phyloP scores from a whole-genome alignment of 2,888 invertebrate species.

The Stratiomys singularior region DNA sequence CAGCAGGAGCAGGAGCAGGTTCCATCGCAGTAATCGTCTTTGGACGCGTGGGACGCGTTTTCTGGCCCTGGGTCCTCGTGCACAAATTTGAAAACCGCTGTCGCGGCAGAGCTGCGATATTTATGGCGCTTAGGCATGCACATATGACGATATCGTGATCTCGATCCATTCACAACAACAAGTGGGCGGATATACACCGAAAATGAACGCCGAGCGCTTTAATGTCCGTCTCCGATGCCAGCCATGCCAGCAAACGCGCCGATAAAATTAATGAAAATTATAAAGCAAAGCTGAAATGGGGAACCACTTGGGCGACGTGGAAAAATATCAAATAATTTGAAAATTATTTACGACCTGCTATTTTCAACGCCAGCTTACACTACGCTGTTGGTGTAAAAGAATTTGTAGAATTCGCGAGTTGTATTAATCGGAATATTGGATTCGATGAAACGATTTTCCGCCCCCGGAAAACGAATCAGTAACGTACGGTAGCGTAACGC shows the following conservation, averaged over 20 bases:
- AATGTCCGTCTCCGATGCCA: constrained; percentile 16
- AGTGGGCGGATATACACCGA: constrained; percentile 29
- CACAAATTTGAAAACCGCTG: too few species aligned
- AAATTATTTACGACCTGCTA: constrained; percentile 20
- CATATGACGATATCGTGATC: constrained; percentile 42
- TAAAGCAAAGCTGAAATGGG: constrained; percentile 2
- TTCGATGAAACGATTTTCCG: neutral
- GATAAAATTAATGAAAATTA: neutral
- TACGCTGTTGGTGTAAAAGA: neutral
- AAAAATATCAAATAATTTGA: neutral
- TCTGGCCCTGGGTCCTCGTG: constrained; percentile 26
- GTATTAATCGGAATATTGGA: constrained; percentile 3
- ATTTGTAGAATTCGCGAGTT: constrained; percentile 8
- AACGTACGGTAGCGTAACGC: neutral
- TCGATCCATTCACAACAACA: constrained; percentile 31
- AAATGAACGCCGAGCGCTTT: neutral
- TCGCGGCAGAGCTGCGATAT: constrained; percentile 14
- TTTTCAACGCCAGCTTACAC: constrained; percentile 15
- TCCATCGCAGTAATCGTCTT: neutral
- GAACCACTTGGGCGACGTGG: neutral
- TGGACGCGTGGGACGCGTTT: constrained; percentile 4
- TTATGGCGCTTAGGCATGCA: constrained; percentile 42
- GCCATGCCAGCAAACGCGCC: neutral
- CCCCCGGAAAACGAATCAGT: neutral
- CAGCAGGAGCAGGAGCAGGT: too few species aligned